Percentiles rank a stretch among this genome's conserved stretches.
Evolutionary conservation across 2,888 invertebrate species (phyloP).

Genomic region (Nebria brevicollis): DNA sequence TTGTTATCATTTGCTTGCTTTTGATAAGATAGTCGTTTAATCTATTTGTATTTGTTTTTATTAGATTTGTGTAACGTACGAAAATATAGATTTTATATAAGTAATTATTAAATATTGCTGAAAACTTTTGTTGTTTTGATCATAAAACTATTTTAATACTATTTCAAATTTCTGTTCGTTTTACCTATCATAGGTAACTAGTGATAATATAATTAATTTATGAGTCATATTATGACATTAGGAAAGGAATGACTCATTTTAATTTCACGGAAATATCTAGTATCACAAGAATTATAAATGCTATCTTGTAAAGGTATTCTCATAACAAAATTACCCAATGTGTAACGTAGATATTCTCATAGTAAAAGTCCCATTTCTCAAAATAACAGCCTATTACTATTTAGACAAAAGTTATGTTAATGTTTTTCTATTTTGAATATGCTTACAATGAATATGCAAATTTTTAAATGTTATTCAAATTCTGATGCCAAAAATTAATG

Average conservation of each 20-base stretch:
- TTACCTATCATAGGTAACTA: background rate
- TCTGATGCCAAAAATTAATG: background rate
- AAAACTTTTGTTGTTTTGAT: background rate
- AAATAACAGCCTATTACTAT: background rate
- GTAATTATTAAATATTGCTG: too few species aligned
- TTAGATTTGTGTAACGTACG: background rate
- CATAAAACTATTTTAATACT: background rate
- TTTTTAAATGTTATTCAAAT: background rate
- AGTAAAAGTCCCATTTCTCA: background rate
- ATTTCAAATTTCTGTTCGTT: background rate
- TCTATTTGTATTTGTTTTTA: background rate
- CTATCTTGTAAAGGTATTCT: background rate
- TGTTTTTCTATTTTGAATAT: background rate
- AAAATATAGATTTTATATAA: too few species aligned
- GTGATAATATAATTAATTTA: background rate
- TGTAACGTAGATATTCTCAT: background rate
- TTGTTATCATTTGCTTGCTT: background rate
- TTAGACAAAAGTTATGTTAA: background rate
- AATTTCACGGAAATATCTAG: background rate
- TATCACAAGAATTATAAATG: background rate
- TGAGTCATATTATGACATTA: background rate
- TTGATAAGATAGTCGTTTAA: background rate
- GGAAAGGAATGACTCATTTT: background rate
- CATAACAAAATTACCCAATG: background rate
- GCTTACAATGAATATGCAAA: background rate